These are phyloP conservation scores for Callimorpha dominula DNA, from an alignment of 2,888 invertebrate genomes.

Conservation along the genomic window DNA sequence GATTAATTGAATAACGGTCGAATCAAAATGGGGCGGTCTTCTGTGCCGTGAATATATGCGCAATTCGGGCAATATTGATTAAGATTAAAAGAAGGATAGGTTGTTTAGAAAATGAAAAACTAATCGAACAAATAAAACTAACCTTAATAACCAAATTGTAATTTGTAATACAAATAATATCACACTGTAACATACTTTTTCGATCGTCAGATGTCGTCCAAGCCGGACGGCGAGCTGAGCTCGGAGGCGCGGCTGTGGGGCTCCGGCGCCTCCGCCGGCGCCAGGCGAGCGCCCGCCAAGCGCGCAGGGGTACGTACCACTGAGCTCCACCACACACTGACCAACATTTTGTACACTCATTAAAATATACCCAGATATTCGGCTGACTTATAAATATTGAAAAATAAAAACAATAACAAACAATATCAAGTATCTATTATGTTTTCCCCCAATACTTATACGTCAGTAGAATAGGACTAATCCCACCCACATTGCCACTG, in stretches of 20 bases:
- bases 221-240: conserved; percentile 60
- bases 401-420: neutral
- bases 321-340: neutral
- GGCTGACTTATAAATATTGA: neutral
- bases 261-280: conserved; percentile 48
- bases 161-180: neutral
- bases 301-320: conserved; percentile 57
- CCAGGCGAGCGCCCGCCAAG: conserved; percentile 56
- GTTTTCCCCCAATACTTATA: too few species aligned
- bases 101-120: neutral
- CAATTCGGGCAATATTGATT: too few species aligned
- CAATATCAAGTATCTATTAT: neutral
- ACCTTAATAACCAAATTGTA: neutral
- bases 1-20: too few species aligned
- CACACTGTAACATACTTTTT: neutral
- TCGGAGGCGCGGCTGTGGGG: conserved; percentile 80
- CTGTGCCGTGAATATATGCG: too few species aligned
- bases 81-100: too few species aligned
- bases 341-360: too few species aligned
- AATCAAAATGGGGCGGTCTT: too few species aligned
- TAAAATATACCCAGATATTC: too few species aligned
- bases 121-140: neutral
- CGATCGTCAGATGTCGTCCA: neutral
- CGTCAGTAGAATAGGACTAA: neutral
- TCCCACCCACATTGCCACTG: neutral